phyloP scores from a whole-genome alignment of 2,113 vertebrate species.

The Actenoides lindsayi region DNA sequence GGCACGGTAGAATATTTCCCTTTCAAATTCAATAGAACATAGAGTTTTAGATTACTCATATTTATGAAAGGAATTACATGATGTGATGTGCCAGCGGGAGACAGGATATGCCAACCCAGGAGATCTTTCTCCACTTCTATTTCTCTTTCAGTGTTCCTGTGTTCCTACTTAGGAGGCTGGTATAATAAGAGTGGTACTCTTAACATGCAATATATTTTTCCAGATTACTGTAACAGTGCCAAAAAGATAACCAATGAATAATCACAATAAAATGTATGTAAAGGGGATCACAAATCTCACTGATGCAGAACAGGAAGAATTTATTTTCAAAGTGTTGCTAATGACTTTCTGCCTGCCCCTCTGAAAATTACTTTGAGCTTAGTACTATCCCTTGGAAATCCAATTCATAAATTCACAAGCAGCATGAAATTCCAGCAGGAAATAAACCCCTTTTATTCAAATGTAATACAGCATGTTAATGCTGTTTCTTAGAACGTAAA shows the following conservation, averaged over 20 bases:
- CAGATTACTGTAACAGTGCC: slow-evolving; percentile 37
- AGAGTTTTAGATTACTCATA: background rate
- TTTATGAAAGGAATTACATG: slow-evolving; percentile 17
- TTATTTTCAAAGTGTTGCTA: slow-evolving; percentile 33
- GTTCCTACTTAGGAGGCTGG: slow-evolving; percentile 7
- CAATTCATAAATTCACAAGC: slow-evolving; percentile 28
- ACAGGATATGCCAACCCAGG: slow-evolving; percentile 47
- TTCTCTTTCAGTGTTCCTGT: slow-evolving; percentile 30
- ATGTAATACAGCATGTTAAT: background rate
- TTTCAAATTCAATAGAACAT: background rate
- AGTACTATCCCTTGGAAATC: slow-evolving; percentile 38
- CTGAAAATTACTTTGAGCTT: slow-evolving; percentile 36
- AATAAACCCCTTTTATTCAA: slow-evolving; percentile 40
- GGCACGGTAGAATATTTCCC: background rate
- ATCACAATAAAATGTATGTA: slow-evolving; percentile 23
- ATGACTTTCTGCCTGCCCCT: slow-evolving; percentile 44
- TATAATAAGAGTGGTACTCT: background rate
- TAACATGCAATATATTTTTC: slow-evolving; percentile 15
- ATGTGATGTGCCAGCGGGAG: slow-evolving; percentile 17
- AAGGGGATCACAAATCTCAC: slow-evolving; percentile 52
- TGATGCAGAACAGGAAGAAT: slow-evolving; percentile 57
- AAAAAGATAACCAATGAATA: slow-evolving; percentile 47
- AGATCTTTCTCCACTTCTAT: background rate
- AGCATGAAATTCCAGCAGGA: slow-evolving; percentile 46
- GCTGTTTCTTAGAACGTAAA: background rate